A percentile compares a stretch with the other conserved stretches of the same genome.
phyloP scores from a whole-genome alignment of 2,113 vertebrate genomes.

The Leucopsar rothschildi region DNA sequence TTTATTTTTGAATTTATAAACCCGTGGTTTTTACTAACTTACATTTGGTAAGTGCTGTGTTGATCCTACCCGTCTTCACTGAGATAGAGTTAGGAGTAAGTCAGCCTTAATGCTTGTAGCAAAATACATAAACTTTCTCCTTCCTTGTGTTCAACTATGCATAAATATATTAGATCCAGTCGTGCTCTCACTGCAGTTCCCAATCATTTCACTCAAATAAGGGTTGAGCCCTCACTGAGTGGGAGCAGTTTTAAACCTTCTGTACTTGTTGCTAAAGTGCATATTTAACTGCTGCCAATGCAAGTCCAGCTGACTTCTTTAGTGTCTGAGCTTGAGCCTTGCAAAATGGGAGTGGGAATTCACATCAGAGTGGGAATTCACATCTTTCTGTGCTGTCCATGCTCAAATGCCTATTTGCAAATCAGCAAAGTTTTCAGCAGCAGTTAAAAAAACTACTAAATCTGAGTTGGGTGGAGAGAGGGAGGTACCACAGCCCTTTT shows the following conservation, averaged over 20 bases:
- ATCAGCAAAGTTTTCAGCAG: neutral
- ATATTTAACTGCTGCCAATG: neutral
- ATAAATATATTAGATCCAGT: neutral
- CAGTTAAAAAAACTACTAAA: neutral
- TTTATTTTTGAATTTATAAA: neutral
- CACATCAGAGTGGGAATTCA: accelerated
- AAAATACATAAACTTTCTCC: neutral
- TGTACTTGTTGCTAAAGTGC: neutral
- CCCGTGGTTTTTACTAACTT: neutral
- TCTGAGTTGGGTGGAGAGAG: neutral
- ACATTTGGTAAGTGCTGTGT: neutral
- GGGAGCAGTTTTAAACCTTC: neutral
- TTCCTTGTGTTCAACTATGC: neutral
- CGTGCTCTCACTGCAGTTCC: neutral
- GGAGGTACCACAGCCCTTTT: neutral
- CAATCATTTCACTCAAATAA: neutral
- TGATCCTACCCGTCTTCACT: neutral
- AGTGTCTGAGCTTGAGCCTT: neutral
- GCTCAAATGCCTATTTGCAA: neutral
- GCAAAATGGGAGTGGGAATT: accelerated
- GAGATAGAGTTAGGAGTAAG: neutral
- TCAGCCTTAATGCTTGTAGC: neutral
- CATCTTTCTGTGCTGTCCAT: accelerated
- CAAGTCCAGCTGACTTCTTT: neutral
- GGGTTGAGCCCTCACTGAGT: neutral